Evolutionary conservation across 2,888 invertebrate species (phyloP).

Genomic region (Leptura quadrifasciata): DNA sequence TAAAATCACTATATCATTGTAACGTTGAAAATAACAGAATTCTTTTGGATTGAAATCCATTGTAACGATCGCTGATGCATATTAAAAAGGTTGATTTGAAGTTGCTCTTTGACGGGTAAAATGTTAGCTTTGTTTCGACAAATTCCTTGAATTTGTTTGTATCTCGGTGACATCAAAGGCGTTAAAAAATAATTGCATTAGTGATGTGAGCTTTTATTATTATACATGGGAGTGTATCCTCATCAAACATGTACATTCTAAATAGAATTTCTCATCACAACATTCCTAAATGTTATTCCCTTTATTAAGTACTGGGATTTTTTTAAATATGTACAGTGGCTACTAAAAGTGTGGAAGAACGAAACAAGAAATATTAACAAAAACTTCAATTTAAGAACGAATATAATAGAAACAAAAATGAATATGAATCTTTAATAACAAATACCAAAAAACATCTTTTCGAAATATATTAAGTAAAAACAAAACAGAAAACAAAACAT

Average conservation of each 20-base stretch:
- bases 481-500: too few relatives aligned
- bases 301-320: too few relatives aligned
- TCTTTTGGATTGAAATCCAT: neutral
- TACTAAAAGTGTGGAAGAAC: too few relatives aligned
- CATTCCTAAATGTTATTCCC: too few relatives aligned
- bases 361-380: too few relatives aligned
- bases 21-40: neutral
- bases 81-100: slow-evolving; percentile 1
- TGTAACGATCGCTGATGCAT: neutral
- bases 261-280: neutral
- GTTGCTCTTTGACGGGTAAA: neutral
- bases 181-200: neutral
- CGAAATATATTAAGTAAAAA: too few relatives aligned
- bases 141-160: slow-evolving; percentile 5
- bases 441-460: too few relatives aligned
- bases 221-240: neutral
- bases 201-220: neutral
- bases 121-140: neutral
- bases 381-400: too few relatives aligned
- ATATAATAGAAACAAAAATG: too few relatives aligned
- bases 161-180: neutral
- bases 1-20: slow-evolving; percentile 7
- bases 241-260: neutral
- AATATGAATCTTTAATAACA: too few relatives aligned
- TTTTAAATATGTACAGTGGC: too few relatives aligned